Base-by-base conservation (phyloP, 2,888 invertebrate genomes). In the Epirrhoe alternata region DNA sequence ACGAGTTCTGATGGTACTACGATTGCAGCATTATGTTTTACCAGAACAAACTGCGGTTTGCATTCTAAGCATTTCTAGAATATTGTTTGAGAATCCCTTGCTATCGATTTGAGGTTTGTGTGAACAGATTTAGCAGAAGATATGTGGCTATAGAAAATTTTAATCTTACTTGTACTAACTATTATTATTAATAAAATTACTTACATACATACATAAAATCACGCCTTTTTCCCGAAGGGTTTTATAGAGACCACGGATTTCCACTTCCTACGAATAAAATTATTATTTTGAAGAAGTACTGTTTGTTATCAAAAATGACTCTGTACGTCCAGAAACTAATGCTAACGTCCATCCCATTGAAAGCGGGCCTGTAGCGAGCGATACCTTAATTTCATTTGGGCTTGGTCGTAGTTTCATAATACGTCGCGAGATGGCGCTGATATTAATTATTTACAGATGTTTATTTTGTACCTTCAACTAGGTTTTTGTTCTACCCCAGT, bases 351-450 rank as follows among this genome's bases (percentile, higher is more conserved):
- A 30, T 38, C 58, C 45, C 49, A 58, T 62, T 57, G 17, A 24
- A 58, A 30, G 35, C 42, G 49, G 50, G 38, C 45, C n/a, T 50
- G 57, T 50, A 61, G 56, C 42, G 57, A 61, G 56, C 42, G 57
- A 57, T 35, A 58, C 58, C 58, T 62, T 59, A 54, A 66, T 66
- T 66, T 62, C 50, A 62, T 62, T 66, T 54, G 52, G 16, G 47
- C 55, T 45, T 24, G 53, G 55, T 65, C 60, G 69, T 59, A 61
- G 69, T 74, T 71, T 66, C 16, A 10, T 53, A 52, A 59, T 31
- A 38, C 16, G 17, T 53, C 68, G 61, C 30, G 52, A 74, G 74
- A 74, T 73, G 74, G 74, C 74, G 73, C 52, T 61, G 47, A 62
- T 38, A 17, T 31, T 10, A 74, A 69, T 66, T 45, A 53, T 58